Percentiles rank a stretch among this genome's conserved stretches.
Evolutionary conservation across 2,888 invertebrate genomes (phyloP).

Genomic region (Bembecia ichneumoniformis): DNA sequence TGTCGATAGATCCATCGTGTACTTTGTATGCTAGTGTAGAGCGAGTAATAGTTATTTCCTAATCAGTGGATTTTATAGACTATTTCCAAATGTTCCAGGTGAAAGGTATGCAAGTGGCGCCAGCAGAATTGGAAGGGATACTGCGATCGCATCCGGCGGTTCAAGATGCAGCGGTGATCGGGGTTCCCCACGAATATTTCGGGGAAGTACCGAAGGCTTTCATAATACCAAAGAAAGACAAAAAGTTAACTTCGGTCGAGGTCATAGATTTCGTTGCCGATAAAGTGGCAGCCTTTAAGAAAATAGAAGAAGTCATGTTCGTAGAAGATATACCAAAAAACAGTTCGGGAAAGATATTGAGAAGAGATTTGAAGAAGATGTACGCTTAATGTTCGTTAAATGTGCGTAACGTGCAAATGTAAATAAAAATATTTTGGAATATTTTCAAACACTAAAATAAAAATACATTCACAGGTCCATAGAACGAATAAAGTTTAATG

Average conservation of each 20-base stretch:
- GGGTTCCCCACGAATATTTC: conserved; percentile 77
- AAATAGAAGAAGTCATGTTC: conserved; percentile 77
- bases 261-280: conserved; percentile 72
- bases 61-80: not conserved
- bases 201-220: conserved; percentile 88
- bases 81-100: conserved; percentile 44
- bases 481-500: too few relatives aligned
- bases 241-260: conserved; percentile 54
- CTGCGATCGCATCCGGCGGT: conserved; percentile 82
- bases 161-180: conserved; percentile 88
- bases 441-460: too few relatives aligned
- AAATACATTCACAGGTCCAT: too few relatives aligned
- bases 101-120: conserved; percentile 85
- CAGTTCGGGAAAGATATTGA: conserved; percentile 83
- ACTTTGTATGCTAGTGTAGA: too few relatives aligned
- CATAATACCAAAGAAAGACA: conserved; percentile 72
- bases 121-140: conserved; percentile 88
- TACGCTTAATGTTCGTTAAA: conserved; percentile 24
- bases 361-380: conserved; percentile 74
- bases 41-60: too few relatives aligned
- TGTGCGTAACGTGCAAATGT: too few relatives aligned
- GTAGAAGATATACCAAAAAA: conserved; percentile 82
- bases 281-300: conserved; percentile 84
- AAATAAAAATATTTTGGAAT: too few relatives aligned
- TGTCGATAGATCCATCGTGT: too few relatives aligned